Evolutionary conservation across 2,113 vertebrate species (phyloP).

Genomic region (Copsychus sechellarum): DNA sequence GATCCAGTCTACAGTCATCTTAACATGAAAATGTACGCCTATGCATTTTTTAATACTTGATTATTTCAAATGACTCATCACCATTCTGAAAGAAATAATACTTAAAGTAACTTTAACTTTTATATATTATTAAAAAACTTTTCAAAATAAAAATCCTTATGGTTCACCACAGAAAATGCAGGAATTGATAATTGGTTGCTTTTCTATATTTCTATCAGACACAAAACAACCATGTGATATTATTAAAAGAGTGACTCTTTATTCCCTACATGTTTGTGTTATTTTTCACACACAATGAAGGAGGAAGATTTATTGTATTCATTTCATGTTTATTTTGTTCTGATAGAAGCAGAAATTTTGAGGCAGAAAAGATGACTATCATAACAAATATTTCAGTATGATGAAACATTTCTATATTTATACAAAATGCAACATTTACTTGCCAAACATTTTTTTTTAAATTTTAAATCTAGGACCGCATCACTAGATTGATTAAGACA

Average conservation of each 20-base stretch:
- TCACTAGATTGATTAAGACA: not conserved
- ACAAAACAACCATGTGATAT: not conserved
- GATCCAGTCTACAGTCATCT: not conserved
- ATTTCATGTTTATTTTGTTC: not conserved
- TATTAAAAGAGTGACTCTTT: not conserved
- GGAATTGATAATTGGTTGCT: not conserved
- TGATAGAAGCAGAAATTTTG: not conserved
- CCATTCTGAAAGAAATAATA: not conserved
- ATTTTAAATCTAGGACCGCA: not conserved
- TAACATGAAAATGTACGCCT: not conserved
- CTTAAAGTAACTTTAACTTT: not conserved
- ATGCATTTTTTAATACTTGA: not conserved
- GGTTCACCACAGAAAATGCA: not conserved
- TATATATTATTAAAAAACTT: not conserved
- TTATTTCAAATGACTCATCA: not conserved
- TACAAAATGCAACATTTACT: not conserved
- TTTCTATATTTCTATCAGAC: not conserved
- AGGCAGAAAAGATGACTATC: not conserved
- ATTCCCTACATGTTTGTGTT: not conserved
- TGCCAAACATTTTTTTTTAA: not conserved
- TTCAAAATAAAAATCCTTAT: not conserved
- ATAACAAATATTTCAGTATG: not conserved
- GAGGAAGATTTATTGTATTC: not conserved
- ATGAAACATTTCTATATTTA: not conserved
- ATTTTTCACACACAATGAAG: not conserved